phyloP scores from a whole-genome alignment of 2,113 vertebrate genomes.

The Pristiophorus japonicus region DNA sequence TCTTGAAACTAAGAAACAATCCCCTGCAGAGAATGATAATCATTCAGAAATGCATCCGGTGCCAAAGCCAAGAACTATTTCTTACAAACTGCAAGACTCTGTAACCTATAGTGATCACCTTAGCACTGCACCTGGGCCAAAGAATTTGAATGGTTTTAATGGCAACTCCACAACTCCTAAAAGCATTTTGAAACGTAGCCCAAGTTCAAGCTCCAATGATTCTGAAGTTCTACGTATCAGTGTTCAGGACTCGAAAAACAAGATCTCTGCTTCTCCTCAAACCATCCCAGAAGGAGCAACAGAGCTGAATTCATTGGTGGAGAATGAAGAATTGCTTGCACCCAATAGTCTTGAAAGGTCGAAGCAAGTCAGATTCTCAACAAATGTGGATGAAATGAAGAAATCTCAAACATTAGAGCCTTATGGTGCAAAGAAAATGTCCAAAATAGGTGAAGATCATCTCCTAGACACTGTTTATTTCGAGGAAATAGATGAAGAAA shows the following conservation, averaged over 20 bases:
- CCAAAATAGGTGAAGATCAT: slow-evolving; percentile 50
- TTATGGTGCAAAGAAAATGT: slow-evolving; percentile 46
- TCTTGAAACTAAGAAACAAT: slow-evolving; percentile 39
- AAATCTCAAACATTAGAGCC: slow-evolving; percentile 45
- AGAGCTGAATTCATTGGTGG: slow-evolving; percentile 44
- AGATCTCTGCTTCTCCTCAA: slow-evolving; percentile 44
- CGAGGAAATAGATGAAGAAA: slow-evolving; percentile 4
- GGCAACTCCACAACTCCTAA: slow-evolving; percentile 48
- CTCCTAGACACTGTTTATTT: slow-evolving; percentile 54
- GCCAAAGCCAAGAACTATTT: slow-evolving; percentile 76
- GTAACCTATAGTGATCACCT: slow-evolving; percentile 45
- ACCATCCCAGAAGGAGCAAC: slow-evolving; percentile 54
- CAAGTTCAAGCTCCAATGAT: slow-evolving; percentile 69
- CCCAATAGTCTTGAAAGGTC: slow-evolving; percentile 53
- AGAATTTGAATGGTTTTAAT: slow-evolving; percentile 44
- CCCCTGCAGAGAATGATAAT: slow-evolving; percentile 41
- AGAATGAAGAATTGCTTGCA: slow-evolving; percentile 44
- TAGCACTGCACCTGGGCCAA: slow-evolving; percentile 41
- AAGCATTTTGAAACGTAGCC: slow-evolving; percentile 64
- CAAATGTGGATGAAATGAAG: slow-evolving; percentile 44
- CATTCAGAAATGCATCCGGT: slow-evolving; percentile 57
- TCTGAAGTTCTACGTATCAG: slow-evolving; percentile 56
- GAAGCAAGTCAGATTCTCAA: slow-evolving; percentile 73
- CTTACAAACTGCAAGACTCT: slow-evolving; percentile 49
- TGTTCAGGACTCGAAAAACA: slow-evolving; percentile 51